Conservation (phyloP, 2,113 vertebrate species). For the Toxostoma redivivum region DNA sequence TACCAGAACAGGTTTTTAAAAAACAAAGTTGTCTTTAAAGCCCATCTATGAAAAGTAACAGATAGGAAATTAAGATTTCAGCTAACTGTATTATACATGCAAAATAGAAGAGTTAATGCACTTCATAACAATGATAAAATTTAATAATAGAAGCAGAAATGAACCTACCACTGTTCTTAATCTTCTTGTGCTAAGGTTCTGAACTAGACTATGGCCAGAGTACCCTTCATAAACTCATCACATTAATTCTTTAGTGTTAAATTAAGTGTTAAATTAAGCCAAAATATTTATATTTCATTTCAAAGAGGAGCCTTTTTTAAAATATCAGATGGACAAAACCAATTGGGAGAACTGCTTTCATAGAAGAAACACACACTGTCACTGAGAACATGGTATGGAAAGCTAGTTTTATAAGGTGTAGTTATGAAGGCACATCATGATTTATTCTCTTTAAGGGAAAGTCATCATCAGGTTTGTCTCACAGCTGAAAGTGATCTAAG, state of each 20-base stretch:
- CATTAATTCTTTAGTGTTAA: not conserved
- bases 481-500: not conserved
- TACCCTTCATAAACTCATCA: not conserved
- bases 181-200: not conserved
- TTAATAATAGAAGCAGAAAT: not conserved
- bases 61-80: not conserved
- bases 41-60: not conserved
- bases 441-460: not conserved
- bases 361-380: not conserved
- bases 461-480: not conserved
- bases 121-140: not conserved
- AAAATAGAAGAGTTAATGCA: not conserved
- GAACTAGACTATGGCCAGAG: not conserved
- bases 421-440: not conserved
- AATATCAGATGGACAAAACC: not conserved
- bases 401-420: not conserved
- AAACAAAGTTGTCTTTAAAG: not conserved
- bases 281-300: not conserved
- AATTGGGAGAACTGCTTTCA: not conserved
- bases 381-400: not conserved
- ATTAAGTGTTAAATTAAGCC: not conserved
- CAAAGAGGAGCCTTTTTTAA: not conserved
- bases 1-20: not conserved
- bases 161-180: not conserved
- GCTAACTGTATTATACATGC: not conserved